Evolutionary conservation across 2,888 invertebrate genomes (phyloP).

Genomic region (Drosophila rellima): DNA sequence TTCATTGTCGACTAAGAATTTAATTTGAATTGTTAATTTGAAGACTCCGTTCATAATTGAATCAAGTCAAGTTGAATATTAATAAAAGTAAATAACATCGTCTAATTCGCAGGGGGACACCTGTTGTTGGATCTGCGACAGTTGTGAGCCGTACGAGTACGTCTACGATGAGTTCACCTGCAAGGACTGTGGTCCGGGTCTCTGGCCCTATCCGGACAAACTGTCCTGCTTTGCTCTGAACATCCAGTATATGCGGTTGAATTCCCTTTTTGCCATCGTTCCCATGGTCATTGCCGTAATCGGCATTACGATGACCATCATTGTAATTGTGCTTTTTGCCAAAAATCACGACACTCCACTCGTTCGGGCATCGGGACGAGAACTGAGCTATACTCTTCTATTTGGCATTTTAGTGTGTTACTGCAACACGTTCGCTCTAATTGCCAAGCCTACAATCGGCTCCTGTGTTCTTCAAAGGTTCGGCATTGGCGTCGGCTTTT

Average conservation of each 20-base stretch:
- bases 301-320: conserved; percentile 88
- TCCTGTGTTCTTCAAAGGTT: conserved; percentile 89
- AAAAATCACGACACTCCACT: conserved; percentile 90
- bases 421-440: conserved; percentile 90
- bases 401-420: conserved; percentile 90
- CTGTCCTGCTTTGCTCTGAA: conserved; percentile 88
- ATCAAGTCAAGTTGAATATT: no score
- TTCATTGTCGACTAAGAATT: no score
- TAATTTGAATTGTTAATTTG: no score
- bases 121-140: conserved; percentile 93
- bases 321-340: conserved; percentile 88
- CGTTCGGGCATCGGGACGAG: conserved; percentile 92
- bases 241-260: conserved; percentile 89
- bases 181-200: conserved; percentile 88
- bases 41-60: no score
- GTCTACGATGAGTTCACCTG: conserved; percentile 89
- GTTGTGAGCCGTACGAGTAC: conserved; percentile 90
- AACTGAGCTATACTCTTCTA: conserved; percentile 91
- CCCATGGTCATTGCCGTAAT: conserved; percentile 88
- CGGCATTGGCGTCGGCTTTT: conserved; percentile 90
- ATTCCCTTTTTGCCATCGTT: conserved; percentile 88
- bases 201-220: conserved; percentile 89
- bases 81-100: no score
- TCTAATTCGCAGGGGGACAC: conserved; percentile 87
- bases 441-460: conserved; percentile 89